Evolutionary conservation across 2,888 invertebrate species (phyloP).

Genomic region (Seira sanloemensis): DNA sequence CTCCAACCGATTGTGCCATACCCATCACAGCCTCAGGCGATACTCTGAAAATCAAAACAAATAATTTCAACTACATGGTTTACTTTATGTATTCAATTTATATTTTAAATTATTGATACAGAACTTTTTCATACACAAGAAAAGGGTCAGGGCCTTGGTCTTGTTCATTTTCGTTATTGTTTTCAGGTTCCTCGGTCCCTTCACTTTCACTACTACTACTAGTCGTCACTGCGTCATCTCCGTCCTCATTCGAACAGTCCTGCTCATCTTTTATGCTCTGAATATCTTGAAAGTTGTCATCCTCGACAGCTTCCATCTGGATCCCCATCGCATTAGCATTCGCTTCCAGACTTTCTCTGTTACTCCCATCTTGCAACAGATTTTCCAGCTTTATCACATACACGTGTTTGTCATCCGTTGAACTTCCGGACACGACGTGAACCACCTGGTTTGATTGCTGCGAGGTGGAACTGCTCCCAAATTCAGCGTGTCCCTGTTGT

Average conservation of each 20-base stretch:
- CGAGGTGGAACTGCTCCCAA: neutral
- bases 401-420: conserved; percentile 29
- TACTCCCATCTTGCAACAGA: conserved; percentile 25
- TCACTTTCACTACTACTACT: neutral
- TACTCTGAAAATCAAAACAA: conserved; percentile 38
- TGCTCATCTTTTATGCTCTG: too few relatives aligned
- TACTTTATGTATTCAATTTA: neutral
- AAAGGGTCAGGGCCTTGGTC: conserved; percentile 17
- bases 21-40: conserved; percentile 57
- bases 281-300: neutral
- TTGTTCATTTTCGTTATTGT: conserved; percentile 13
- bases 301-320: neutral
- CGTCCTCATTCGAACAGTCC: neutral
- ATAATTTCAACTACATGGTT: neutral
- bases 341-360: neutral
- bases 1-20: conserved; percentile 66
- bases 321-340: too few relatives aligned
- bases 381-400: conserved; percentile 40
- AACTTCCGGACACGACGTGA: conserved; percentile 20
- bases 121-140: too few relatives aligned
- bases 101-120: neutral
- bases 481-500: neutral
- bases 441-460: conserved; percentile 16
- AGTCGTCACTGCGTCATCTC: neutral
- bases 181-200: neutral